Conservation (phyloP, 2,888 invertebrate genomes). For the Lithosia quadra region DNA sequence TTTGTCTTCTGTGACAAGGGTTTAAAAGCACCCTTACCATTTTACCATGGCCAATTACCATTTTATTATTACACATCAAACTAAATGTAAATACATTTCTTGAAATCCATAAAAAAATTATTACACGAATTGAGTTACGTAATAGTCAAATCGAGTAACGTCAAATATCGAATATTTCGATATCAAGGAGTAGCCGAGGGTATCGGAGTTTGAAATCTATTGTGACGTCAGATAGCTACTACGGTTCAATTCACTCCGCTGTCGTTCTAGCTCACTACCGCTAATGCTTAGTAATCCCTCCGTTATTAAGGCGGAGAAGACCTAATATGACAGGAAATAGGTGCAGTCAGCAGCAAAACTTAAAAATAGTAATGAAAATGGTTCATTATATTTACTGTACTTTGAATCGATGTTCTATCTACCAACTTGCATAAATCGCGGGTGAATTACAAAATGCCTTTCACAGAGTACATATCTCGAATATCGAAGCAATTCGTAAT, state of each 20-base stretch:
- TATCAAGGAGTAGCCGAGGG: neutral
- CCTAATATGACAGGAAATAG: neutral
- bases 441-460: neutral
- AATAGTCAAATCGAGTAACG: neutral
- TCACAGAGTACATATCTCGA: neutral
- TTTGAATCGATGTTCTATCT: no score
- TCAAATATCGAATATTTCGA: neutral
- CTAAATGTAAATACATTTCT: no score
- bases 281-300: neutral
- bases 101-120: neutral
- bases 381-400: no score
- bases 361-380: no score
- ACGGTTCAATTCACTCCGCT: neutral
- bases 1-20: neutral
- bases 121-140: neutral
- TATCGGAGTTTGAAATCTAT: neutral
- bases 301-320: neutral
- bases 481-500: neutral
- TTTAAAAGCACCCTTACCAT: neutral
- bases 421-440: neutral
- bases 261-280: neutral
- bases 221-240: neutral
- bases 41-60: no score
- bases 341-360: no score
- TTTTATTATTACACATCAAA: no score